These are phyloP conservation scores for Thereuonema tuberculata DNA, from an alignment of 1,140 invertebrate species.

Conservation along the genomic window DNA sequence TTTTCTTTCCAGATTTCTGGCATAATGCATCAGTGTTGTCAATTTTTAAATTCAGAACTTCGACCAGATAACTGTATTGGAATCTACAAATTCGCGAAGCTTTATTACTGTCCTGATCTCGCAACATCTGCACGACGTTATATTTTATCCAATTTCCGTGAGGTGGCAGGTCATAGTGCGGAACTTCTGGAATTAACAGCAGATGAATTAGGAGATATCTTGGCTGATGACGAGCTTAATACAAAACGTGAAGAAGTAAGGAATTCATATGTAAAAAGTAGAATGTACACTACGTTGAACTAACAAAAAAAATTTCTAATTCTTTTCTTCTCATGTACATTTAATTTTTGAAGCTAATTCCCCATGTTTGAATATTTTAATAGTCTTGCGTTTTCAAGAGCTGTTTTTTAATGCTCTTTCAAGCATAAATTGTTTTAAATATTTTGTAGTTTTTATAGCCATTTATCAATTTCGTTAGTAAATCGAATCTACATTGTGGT, in stretches of 20 bases:
- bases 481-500: too few relatives aligned
- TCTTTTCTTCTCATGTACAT: too few relatives aligned
- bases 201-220: conserved; percentile 40
- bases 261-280: too few relatives aligned
- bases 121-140: conserved; percentile 37
- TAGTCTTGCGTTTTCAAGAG: too few relatives aligned
- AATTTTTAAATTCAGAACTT: conserved; percentile 38
- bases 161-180: conserved; percentile 25
- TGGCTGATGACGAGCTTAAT: conserved; percentile 51
- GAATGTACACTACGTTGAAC: too few relatives aligned
- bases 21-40: conserved; percentile 48
- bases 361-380: neutral
- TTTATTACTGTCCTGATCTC: conserved; percentile 47
- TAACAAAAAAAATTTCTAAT: too few relatives aligned
- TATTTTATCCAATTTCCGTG: conserved; percentile 25
- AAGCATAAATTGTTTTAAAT: too few relatives aligned
- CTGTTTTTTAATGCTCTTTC: too few relatives aligned
- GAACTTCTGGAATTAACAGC: conserved; percentile 39
- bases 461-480: too few relatives aligned
- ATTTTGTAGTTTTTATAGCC: too few relatives aligned
- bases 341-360: neutral
- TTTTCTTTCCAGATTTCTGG: conserved; percentile 28
- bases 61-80: conserved; percentile 46
- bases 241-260: conserved; percentile 45
- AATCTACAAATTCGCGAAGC: conserved; percentile 51